Base-by-base conservation (phyloP, 2,113 vertebrate genomes). In the Heptranchias perlo region DNA sequence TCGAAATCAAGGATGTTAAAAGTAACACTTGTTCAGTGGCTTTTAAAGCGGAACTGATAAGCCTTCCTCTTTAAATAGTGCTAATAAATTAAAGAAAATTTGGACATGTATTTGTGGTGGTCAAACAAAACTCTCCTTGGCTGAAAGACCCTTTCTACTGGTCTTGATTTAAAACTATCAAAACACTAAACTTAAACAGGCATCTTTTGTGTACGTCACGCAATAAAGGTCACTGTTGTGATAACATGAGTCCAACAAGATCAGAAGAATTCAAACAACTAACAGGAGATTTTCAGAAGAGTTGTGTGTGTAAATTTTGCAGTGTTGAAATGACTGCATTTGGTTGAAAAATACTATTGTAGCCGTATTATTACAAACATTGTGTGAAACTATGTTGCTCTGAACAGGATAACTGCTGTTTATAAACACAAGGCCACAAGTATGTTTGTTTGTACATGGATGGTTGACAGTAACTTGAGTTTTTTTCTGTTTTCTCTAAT, bases 401-500 rank as follows among this genome's bases (percentile, higher is more conserved):
- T 52, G 49, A 89, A 54, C 86, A 89, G 47, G 49, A 49, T 89
- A 52, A 18, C 28, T 89, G 49, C 86, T 28, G 31, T 97, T 97
- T 97, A 96, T 96, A 78, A 96, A 96, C 96, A 82, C 96, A 96
- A 95, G 96, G 96, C 95, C 96, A 97, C 96, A 97, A 96, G 96
- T 96, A 96, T 96, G 92, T 47, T 49, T 23, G 39, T 16, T 94
- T 47, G 49, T 87, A 61, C 96, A 84, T 92, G 73, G 89, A 96
- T 97, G 97, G 98, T 97, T 97, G 97, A 97, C 97, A 98, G 98
- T 97, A 93, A 44, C 96, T 86, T 96, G 54, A 96, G 47, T 52
- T 39, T 89, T 23, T 89, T 28, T 54, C 86, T 89, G 86, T 89
- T 52, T 84, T 89, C 86, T 89, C 54, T 54, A 18, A 82, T 82